Evolutionary conservation across 2,797 vertebrate genomes (phyloP), one percentile per base, ranked within the genome.

Genomic region (Erethizon dorsatum): DNA sequence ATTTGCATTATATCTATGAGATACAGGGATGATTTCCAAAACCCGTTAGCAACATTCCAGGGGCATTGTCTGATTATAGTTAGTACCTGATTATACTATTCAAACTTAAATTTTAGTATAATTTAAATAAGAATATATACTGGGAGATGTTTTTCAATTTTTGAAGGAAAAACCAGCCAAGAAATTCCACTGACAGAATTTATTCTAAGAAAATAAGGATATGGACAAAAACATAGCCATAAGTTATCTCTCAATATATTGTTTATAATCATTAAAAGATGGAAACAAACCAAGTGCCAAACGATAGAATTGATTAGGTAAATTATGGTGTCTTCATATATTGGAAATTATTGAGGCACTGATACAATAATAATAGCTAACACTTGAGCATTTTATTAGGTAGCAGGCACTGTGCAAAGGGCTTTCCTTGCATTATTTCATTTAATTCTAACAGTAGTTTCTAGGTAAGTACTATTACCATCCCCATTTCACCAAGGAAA

Each of bases 201-300:
- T 63, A 92, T 65, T 69, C 50, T 88, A 83, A 92, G 94, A 83
- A 97, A 90, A 92, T 83, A 73, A 63, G 14, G 14, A 59, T 89
- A 14, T 54, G 28, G 33, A 7, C 45, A 94, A 96, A 95, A 59
- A 80, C 33, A 56, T 88, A 94, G 45, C 67, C 61, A 50, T 61
- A 26, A 24, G 5, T 59, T 88, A 82, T 80, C 92, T 94, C 45
- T 95, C 63, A 96, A 50, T 73, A 3, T 15, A 78, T 47, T 86
- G 7, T 86, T 92, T 67, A 65, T 84, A 41, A 84, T 61, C 20
- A 20, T 28, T 18, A 75, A 83, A 78, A 84, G 26, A 9, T 20
- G 14, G 18, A 52, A 93, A 83, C 33, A 86, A 88, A 5, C 14
- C 45, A 56, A 91, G 90, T 78, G 61, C 14, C 18, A 63, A 75